Conservation (phyloP, 2,888 invertebrate species). For the Drosophila gaucha region DNA sequence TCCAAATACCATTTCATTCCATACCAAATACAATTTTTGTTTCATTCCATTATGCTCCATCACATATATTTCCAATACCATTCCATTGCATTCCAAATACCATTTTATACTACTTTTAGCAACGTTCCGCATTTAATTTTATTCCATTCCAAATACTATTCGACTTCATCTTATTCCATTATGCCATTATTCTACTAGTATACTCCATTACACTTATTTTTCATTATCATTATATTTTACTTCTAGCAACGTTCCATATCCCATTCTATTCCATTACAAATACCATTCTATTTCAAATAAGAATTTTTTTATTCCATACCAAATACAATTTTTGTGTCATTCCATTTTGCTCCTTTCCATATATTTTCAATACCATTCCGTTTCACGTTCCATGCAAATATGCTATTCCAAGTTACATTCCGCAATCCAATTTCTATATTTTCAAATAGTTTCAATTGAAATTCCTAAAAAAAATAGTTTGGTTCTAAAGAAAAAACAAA, state of each 20-base stretch:
- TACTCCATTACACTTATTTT: no score
- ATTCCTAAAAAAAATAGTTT: no score
- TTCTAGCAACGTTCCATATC: neutral
- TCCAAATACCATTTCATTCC: no score
- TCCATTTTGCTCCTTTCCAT: no score
- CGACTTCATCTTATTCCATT: no score
- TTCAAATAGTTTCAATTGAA: no score
- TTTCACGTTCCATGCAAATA: no score
- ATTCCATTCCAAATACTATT: neutral
- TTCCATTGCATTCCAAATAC: neutral
- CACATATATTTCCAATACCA: neutral
- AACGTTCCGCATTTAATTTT: neutral
- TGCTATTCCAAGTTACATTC: neutral
- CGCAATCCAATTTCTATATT: no score
- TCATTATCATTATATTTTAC: no score
- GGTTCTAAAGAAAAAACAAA: neutral
- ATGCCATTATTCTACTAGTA: no score
- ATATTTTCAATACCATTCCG: no score
- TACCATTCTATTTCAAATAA: neutral
- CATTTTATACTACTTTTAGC: neutral
- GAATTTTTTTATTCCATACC: neutral
- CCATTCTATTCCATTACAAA: neutral
- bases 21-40: neutral
- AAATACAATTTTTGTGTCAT: no score
- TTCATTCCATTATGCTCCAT: neutral